Conservation (phyloP, 2,797 vertebrate genomes). For the Selene dorsalis region DNA sequence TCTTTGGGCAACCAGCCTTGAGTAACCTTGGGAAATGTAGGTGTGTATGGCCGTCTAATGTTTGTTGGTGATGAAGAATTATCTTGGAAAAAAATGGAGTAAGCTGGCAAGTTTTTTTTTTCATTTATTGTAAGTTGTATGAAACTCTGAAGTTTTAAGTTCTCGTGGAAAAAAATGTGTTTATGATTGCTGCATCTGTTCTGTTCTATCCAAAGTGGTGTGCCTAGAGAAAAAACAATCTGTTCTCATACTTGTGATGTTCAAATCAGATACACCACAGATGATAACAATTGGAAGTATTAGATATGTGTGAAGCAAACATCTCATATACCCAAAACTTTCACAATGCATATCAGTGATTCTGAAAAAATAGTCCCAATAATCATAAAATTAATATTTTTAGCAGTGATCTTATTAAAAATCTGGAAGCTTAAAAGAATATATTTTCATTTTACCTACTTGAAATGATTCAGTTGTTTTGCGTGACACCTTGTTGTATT, state of each 20-base stretch:
- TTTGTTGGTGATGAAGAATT: background rate
- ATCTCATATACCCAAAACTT: conserved; percentile 3
- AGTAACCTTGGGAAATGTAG: background rate
- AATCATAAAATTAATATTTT: background rate
- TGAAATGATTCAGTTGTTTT: conserved; percentile 12
- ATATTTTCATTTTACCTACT: conserved; percentile 22
- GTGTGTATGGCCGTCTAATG: conserved; percentile 12
- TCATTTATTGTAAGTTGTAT: conserved; percentile 28
- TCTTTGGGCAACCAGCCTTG: conserved; percentile 11
- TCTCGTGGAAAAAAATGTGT: conserved; percentile 4
- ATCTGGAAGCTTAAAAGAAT: conserved; percentile 8
- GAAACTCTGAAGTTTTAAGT: conserved; percentile 17
- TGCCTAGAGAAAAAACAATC: conserved; percentile 1
- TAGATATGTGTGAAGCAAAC: background rate
- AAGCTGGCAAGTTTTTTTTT: background rate
- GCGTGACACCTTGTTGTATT: conserved; percentile 1
- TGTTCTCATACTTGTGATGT: conserved; percentile 1
- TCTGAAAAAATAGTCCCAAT: background rate
- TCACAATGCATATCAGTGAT: background rate
- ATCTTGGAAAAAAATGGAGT: background rate
- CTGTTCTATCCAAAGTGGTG: background rate
- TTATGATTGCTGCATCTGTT: conserved; percentile 16
- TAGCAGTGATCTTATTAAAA: background rate
- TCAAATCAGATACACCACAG: conserved; percentile 6
- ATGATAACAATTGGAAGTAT: background rate